Conservation (phyloP, 2,888 invertebrate genomes). For the Drosophila crucigera region DNA sequence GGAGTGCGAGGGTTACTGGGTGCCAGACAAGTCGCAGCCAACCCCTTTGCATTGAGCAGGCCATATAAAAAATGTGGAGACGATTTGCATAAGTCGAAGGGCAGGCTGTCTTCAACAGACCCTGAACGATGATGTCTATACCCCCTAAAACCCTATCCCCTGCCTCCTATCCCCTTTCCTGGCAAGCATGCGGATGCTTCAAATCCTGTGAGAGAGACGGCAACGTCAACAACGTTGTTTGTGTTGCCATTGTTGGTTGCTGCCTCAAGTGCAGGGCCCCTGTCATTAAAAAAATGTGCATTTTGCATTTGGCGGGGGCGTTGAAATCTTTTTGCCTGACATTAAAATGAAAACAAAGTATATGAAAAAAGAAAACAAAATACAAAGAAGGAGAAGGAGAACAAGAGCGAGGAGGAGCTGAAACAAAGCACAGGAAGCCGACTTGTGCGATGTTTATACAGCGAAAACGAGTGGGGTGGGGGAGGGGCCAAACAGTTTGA, state of each 20-base stretch:
- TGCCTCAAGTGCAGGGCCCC: slow-evolving; percentile 72
- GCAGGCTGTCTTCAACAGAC: slow-evolving; percentile 40
- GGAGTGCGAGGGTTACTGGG: not conserved
- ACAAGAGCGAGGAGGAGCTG: not conserved
- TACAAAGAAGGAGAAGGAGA: slow-evolving; percentile 19
- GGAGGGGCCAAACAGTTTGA: slow-evolving; percentile 32
- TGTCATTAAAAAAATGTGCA: slow-evolving; percentile 75
- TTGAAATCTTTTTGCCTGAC: slow-evolving; percentile 56
- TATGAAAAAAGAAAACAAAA: slow-evolving; percentile 58
- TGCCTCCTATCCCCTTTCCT: not conserved
- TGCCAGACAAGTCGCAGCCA: slow-evolving; percentile 36
- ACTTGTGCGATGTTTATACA: slow-evolving; percentile 11
- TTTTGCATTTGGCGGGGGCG: slow-evolving; percentile 69
- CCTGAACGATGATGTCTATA: slow-evolving; percentile 40
- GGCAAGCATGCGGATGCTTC: slow-evolving; percentile 19
- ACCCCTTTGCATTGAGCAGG: slow-evolving; percentile 62
- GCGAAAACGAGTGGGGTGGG: not conserved
- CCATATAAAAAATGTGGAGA: slow-evolving; percentile 38
- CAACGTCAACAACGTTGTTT: slow-evolving; percentile 69
- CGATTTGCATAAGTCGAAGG: slow-evolving; percentile 78
- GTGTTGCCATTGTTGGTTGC: slow-evolving; percentile 34
- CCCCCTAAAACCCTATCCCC: not conserved
- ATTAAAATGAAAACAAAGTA: slow-evolving; percentile 64
- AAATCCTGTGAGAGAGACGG: slow-evolving; percentile 54
- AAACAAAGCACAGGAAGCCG: slow-evolving; percentile 56